Percentiles rank a stretch among this genome's conserved stretches.
phyloP scores from a whole-genome alignment of 2,888 invertebrate genomes.

The Byasa hedistus region DNA sequence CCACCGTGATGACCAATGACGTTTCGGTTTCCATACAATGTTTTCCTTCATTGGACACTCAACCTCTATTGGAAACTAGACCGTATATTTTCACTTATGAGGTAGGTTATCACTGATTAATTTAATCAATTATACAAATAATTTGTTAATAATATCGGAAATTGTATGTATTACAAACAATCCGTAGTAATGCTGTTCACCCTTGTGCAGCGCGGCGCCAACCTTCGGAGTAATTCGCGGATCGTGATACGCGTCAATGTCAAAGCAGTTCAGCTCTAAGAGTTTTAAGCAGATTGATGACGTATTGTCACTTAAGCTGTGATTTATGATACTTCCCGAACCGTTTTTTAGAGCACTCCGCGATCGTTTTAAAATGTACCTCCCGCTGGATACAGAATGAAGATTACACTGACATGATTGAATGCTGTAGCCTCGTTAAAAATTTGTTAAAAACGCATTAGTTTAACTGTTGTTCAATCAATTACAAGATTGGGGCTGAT shows the following conservation, averaged over 20 bases:
- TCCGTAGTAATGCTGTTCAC: neutral
- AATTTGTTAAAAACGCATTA: slow-evolving; percentile 29
- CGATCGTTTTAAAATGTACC: slow-evolving; percentile 26
- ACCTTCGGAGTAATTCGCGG: slow-evolving; percentile 34
- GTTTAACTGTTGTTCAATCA: neutral
- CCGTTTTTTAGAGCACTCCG: slow-evolving; percentile 36
- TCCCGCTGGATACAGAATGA: slow-evolving; percentile 10
- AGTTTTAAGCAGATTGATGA: slow-evolving; percentile 59
- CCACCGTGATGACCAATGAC: too few relatives aligned
- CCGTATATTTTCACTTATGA: too few relatives aligned
- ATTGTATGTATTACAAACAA: neutral
- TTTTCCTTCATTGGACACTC: too few relatives aligned
- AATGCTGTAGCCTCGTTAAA: slow-evolving; percentile 19
- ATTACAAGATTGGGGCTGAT: slow-evolving; percentile 1
- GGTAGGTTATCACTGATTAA: neutral
- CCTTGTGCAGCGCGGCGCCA: slow-evolving; percentile 4
- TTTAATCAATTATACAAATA: neutral
- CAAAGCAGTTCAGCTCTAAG: slow-evolving; percentile 38
- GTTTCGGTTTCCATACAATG: too few relatives aligned
- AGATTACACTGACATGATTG: slow-evolving; percentile 22
- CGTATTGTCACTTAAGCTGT: slow-evolving; percentile 52
- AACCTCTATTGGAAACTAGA: too few relatives aligned
- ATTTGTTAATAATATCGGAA: neutral
- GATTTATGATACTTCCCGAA: slow-evolving; percentile 52
- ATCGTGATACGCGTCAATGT: slow-evolving; percentile 38